phyloP scores from a whole-genome alignment of 2,888 invertebrate genomes.

The Dryobotodes eremita region DNA sequence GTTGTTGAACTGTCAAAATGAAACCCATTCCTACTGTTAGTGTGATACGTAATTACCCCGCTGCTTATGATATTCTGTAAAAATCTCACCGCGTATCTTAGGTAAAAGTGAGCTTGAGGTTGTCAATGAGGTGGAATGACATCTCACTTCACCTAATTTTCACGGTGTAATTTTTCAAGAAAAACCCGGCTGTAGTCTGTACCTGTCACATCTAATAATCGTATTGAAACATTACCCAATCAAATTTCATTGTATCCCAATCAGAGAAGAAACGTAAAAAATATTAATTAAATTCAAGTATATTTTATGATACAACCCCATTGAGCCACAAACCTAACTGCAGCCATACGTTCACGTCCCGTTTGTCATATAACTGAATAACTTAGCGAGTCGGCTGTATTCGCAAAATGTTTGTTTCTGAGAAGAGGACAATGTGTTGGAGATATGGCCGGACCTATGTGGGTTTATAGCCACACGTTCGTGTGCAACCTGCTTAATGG shows the following conservation, averaged over 20 bases:
- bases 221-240: background rate
- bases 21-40: no score
- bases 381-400: slow-evolving; percentile 54
- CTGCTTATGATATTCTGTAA: background rate
- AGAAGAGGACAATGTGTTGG: slow-evolving; percentile 63
- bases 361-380: slow-evolving; percentile 60
- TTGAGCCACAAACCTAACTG: slow-evolving; percentile 23
- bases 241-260: background rate
- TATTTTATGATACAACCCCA: slow-evolving; percentile 1
- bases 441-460: slow-evolving; percentile 49
- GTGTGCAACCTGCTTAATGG: slow-evolving; percentile 24
- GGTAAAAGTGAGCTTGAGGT: background rate
- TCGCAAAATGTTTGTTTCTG: slow-evolving; percentile 61
- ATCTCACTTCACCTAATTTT: background rate
- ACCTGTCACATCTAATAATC: background rate
- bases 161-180: background rate
- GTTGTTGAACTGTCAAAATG: no score
- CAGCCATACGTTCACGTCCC: slow-evolving; percentile 45
- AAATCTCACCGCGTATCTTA: background rate
- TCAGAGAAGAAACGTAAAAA: background rate
- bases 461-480: slow-evolving; percentile 45
- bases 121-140: background rate
- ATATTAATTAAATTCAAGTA: background rate
- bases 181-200: background rate
- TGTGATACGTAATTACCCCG: no score